phyloP scores from a whole-genome alignment of 2,113 vertebrate genomes.

The Pseudorectes ferrugineus region DNA sequence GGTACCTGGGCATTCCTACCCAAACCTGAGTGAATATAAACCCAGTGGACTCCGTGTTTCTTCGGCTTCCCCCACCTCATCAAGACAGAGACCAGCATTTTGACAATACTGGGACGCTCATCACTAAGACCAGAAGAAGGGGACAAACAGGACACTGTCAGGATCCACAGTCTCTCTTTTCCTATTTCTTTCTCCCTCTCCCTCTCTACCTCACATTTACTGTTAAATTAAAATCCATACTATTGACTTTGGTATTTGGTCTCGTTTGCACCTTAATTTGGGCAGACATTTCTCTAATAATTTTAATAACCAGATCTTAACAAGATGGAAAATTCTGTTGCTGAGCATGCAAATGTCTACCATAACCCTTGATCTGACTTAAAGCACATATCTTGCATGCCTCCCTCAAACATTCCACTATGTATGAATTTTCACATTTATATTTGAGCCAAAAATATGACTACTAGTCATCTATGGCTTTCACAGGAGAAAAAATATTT shows the following conservation, averaged over 20 bases:
- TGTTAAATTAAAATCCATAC: background rate
- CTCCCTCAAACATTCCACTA: background rate
- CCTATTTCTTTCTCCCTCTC: background rate
- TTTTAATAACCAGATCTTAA: background rate
- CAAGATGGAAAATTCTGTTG: background rate
- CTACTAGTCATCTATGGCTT: background rate
- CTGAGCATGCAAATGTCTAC: background rate
- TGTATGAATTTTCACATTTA: background rate
- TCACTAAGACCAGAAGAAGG: no score
- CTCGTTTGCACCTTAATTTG: background rate
- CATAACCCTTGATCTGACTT: background rate
- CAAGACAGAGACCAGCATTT: no score
- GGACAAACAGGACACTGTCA: no score
- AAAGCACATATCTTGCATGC: background rate
- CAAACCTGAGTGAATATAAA: no score
- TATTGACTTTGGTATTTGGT: background rate
- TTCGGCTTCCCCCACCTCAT: no score
- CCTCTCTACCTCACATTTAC: background rate
- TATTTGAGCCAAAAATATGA: background rate
- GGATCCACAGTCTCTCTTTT: background rate
- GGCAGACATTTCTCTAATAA: background rate
- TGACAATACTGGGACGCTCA: no score
- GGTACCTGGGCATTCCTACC: no score
- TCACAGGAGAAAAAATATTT: background rate
- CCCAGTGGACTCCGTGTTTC: no score